These are phyloP conservation scores for Maniola hyperantus DNA, from an alignment of 2,888 invertebrate genomes.

Conservation along the genomic window DNA sequence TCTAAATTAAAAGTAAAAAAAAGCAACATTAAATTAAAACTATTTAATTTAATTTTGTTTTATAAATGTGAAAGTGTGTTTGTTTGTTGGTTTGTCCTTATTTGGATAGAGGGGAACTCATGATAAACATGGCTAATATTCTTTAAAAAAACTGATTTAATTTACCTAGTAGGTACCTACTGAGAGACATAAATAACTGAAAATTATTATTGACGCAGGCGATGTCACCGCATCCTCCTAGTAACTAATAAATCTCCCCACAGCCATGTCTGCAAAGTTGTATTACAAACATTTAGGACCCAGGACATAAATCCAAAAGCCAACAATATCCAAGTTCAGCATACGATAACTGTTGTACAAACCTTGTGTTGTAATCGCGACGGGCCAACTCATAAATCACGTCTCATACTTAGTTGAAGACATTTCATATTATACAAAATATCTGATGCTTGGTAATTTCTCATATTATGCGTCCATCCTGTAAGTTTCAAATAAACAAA, in stretches of 20 bases:
- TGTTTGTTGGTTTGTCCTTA: no score
- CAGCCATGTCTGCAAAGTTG: slow-evolving; percentile 40
- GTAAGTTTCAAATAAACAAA: neutral
- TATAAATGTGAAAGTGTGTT: no score
- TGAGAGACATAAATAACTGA: no score
- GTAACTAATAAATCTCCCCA: slow-evolving; percentile 39
- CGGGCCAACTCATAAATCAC: slow-evolving; percentile 69
- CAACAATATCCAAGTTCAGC: slow-evolving; percentile 41
- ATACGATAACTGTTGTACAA: slow-evolving; percentile 71
- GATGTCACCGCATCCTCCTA: slow-evolving; percentile 18
- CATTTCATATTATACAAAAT: slow-evolving; percentile 71
- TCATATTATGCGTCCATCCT: slow-evolving; percentile 37
- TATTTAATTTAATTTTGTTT: no score
- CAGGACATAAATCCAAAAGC: slow-evolving; percentile 38
- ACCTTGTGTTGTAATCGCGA: slow-evolving; percentile 62
- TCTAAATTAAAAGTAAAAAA: no score
- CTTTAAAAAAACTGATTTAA: no score
- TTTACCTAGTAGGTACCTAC: no score
- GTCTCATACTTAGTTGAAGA: slow-evolving; percentile 52
- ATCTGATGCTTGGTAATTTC: slow-evolving; percentile 67
- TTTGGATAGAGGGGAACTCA: no score
- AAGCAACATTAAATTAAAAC: no score
- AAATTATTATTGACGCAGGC: neutral
- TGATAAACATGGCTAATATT: no score
- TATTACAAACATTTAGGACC: slow-evolving; percentile 39